Percentiles rank a stretch among this genome's conserved stretches.
Evolutionary conservation across 2,888 invertebrate genomes (phyloP).

Genomic region (Nephrotoma guestfalica): DNA sequence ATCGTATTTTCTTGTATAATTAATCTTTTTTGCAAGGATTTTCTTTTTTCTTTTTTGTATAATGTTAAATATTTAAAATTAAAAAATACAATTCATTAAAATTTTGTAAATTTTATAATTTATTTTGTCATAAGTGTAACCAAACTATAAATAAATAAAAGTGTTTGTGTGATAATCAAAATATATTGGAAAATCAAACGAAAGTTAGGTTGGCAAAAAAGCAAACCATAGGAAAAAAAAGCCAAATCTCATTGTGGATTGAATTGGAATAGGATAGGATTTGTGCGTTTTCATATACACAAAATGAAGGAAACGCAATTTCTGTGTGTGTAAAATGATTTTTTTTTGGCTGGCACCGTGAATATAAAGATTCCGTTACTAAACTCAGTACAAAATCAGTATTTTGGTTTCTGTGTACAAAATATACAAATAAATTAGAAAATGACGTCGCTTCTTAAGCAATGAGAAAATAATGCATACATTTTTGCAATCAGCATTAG

Average conservation of each 20-base stretch:
- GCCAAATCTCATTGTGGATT: background rate
- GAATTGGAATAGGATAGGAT: background rate
- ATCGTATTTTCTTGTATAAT: constrained; percentile 4
- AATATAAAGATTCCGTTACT: background rate
- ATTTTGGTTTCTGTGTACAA: no score
- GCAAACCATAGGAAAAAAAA: background rate
- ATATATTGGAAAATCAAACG: background rate
- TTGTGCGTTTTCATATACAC: background rate
- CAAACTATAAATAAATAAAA: background rate
- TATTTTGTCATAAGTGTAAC: background rate
- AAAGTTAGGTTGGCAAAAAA: background rate
- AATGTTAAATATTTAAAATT: background rate
- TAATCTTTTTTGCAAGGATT: constrained; percentile 3
- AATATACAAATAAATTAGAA: background rate
- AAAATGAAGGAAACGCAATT: background rate
- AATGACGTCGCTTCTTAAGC: background rate
- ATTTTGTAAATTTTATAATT: background rate
- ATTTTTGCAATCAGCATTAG: background rate
- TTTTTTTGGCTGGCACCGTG: background rate
- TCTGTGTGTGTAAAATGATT: background rate
- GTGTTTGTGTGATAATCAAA: background rate
- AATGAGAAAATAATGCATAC: background rate
- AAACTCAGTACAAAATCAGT: background rate
- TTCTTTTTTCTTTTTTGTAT: background rate
- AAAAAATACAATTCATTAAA: background rate